A percentile compares a stretch with the other conserved stretches of the same genome.
phyloP scores from a whole-genome alignment of 2,888 invertebrate genomes.

The Cryptosula pallasiana region DNA sequence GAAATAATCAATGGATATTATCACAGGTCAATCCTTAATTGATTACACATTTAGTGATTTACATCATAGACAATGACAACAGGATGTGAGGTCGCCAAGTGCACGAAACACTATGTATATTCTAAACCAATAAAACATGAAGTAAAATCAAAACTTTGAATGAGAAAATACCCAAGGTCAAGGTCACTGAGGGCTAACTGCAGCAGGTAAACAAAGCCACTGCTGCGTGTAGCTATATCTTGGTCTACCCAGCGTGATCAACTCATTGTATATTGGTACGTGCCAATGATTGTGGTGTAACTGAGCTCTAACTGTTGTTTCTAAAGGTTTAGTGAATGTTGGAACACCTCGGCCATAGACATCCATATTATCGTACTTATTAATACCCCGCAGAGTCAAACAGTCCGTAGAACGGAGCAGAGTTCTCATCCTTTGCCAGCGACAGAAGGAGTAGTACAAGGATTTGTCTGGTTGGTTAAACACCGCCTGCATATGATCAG shows the following conservation, averaged over 20 bases:
- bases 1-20: too few species aligned
- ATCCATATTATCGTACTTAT: background rate
- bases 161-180: too few species aligned
- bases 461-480: background rate
- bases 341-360: background rate
- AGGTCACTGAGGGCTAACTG: too few species aligned
- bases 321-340: background rate
- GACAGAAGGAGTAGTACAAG: background rate
- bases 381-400: background rate
- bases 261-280: background rate
- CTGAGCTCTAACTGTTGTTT: background rate
- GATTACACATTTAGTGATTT: too few species aligned
- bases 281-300: background rate
- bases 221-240: background rate
- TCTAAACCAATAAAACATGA: too few species aligned
- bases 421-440: background rate
- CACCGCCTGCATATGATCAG: background rate
- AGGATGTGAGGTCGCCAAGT: too few species aligned
- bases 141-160: too few species aligned
- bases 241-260: background rate
- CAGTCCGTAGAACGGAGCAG: background rate
- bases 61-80: too few species aligned
- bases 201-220: background rate
- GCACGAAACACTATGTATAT: too few species aligned
- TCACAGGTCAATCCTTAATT: too few species aligned